Conservation (phyloP, 2,797 vertebrate species). For the Sparus aurata region DNA sequence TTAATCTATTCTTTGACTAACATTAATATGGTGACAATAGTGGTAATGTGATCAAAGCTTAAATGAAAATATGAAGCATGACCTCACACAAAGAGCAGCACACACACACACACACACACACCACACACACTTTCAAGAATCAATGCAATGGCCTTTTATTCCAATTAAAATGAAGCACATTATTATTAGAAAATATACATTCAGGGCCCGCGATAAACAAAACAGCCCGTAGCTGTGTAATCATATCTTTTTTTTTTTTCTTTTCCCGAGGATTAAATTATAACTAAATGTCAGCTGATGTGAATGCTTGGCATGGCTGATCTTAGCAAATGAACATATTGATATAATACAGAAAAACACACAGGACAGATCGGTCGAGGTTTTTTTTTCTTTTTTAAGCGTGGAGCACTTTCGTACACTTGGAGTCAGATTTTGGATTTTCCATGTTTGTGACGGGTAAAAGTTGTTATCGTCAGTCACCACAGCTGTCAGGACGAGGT, state of each 20-base stretch:
- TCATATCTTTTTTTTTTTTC: constrained; percentile 36
- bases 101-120: constrained; percentile 24
- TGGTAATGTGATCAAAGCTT: constrained; percentile 71
- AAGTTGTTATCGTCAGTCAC: constrained; percentile 37
- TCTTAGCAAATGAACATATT: constrained; percentile 75
- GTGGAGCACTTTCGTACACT: neutral
- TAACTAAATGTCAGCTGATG: constrained; percentile 83
- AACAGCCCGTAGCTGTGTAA: constrained; percentile 70
- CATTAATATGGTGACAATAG: constrained; percentile 70
- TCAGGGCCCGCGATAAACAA: constrained; percentile 48
- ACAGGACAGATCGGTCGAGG: neutral
- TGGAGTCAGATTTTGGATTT: neutral
- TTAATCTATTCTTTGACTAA: constrained; percentile 78
- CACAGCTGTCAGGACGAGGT: constrained; percentile 23
- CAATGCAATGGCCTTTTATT: constrained; percentile 75
- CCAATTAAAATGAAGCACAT: constrained; percentile 64
- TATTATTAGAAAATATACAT: constrained; percentile 50
- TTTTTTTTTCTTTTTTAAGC: neutral
- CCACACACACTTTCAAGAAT: constrained; percentile 57
- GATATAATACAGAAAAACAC: constrained; percentile 51
- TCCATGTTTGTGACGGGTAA: neutral
- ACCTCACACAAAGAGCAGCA: constrained; percentile 53
- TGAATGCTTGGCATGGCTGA: constrained; percentile 65
- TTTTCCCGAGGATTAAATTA: constrained; percentile 64
- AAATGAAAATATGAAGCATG: constrained; percentile 72